A percentile compares a stretch with the other conserved stretches of the same genome.
Conservation (phyloP, 2,113 vertebrate genomes). For the Notiomystis cincta region DNA sequence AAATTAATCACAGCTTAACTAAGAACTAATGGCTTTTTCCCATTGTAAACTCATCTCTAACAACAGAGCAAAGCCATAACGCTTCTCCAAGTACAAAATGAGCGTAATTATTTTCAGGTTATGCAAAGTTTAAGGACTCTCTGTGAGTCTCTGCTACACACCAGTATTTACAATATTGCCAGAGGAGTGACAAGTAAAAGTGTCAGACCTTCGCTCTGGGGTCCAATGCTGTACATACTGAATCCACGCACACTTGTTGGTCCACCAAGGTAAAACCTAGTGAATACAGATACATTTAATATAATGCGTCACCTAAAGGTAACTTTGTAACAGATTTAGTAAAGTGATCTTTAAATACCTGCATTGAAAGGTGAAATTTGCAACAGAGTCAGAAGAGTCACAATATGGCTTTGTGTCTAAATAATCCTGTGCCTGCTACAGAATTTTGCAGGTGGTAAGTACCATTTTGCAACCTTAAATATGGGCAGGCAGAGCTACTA, state of each 20-base stretch:
- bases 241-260: slow-evolving; percentile 95
- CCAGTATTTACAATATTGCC: background rate
- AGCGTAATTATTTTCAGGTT: background rate
- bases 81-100: background rate
- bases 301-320: background rate
- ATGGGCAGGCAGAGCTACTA: background rate
- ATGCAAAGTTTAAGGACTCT: background rate
- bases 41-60: background rate
- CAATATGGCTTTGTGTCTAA: background rate
- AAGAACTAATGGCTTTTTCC: background rate
- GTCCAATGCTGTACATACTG: slow-evolving; percentile 97
- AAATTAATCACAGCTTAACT: background rate
- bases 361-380: background rate
- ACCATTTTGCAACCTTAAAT: background rate
- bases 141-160: background rate
- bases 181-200: background rate
- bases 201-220: slow-evolving; percentile 91
- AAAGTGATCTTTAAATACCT: background rate
- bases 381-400: background rate
- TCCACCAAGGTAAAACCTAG: slow-evolving; percentile 94
- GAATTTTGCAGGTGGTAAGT: background rate
- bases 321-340: background rate
- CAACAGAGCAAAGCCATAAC: background rate
- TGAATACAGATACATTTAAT: background rate
- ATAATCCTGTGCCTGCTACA: background rate